These are phyloP conservation scores for Vespertilio murinus DNA, from an alignment of 2,797 vertebrate genomes.

Conservation along the genomic window DNA sequence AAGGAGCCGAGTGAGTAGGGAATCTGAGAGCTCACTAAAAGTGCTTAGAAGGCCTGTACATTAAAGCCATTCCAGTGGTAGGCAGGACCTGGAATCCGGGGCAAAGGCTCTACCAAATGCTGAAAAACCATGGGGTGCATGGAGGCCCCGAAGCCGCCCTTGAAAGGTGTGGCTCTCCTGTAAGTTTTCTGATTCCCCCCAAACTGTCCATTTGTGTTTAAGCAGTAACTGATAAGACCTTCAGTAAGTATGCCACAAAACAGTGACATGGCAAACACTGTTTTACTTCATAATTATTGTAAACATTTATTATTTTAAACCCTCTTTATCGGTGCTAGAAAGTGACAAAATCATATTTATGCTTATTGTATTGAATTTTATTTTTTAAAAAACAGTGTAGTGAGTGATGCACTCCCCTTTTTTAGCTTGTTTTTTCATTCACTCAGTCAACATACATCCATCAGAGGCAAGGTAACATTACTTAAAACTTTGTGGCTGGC, in stretches of 20 bases:
- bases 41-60: conserved; percentile 71
- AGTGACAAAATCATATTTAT: conserved; percentile 16
- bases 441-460: background rate
- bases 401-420: background rate
- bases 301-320: background rate
- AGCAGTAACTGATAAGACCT: background rate
- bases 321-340: background rate
- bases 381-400: background rate
- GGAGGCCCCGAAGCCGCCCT: background rate
- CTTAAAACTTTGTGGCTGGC: background rate
- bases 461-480: background rate
- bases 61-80: background rate
- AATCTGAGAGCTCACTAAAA: conserved; percentile 76
- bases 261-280: background rate
- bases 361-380: conserved; percentile 17
- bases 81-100: background rate
- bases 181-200: background rate
- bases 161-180: background rate
- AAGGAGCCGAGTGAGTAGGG: conserved; percentile 75
- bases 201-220: background rate
- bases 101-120: background rate
- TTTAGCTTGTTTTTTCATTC: background rate
- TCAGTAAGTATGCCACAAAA: background rate
- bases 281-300: background rate
- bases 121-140: background rate